These are phyloP conservation scores for Calyptomena viridis DNA, from an alignment of 2,113 vertebrate species.

Conservation along the genomic window DNA sequence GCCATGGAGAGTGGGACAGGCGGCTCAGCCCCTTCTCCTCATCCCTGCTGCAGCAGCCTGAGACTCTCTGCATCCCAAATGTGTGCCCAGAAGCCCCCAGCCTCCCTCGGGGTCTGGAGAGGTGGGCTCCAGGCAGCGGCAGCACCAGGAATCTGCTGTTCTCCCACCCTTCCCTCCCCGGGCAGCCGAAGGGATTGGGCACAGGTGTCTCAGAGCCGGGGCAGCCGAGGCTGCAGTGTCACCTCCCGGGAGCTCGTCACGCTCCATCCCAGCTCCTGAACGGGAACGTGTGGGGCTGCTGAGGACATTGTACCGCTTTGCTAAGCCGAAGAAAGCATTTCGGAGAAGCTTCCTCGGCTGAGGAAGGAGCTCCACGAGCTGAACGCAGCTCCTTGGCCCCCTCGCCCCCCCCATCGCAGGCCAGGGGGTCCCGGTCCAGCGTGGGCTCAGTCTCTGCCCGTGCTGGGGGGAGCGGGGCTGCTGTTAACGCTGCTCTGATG, in stretches of 20 bases:
- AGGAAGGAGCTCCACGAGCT: neutral
- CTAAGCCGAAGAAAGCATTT: neutral
- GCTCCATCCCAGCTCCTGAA: rapidly evolving
- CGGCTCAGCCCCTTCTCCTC: neutral
- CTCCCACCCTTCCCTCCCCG: neutral
- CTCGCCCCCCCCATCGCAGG: rapidly evolving
- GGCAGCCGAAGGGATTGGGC: neutral
- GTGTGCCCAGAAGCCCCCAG: neutral
- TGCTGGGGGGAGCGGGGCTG: neutral
- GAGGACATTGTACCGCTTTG: neutral
- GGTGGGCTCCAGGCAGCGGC: neutral
- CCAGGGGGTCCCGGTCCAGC: no score
- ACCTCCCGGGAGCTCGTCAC: neutral
- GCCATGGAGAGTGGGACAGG: rapidly evolving
- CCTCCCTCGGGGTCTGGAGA: neutral
- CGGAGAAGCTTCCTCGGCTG: neutral
- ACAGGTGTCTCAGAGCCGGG: rapidly evolving
- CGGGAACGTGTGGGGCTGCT: neutral
- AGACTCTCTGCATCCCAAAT: neutral
- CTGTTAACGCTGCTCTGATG: neutral
- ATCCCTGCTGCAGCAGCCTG: rapidly evolving
- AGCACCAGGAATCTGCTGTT: rapidly evolving
- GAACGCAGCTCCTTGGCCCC: neutral
- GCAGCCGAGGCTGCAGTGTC: no score
- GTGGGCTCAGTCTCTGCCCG: neutral